Evolutionary conservation across 23 tunicate genomes (phyloP).

Genomic region (Pegea sp.): DNA sequence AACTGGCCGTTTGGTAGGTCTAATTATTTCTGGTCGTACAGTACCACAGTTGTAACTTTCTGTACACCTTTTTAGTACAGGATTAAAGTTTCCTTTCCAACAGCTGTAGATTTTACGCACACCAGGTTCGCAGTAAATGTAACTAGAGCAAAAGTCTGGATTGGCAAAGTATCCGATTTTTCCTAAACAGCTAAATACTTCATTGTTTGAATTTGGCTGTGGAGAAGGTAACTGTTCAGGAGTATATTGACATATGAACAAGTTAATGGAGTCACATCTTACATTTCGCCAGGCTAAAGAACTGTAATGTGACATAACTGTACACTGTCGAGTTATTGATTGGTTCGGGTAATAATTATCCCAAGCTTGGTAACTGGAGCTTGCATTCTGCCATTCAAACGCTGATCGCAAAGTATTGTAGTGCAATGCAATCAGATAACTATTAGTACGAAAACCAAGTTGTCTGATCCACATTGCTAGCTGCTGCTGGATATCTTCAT

Average conservation of each 20-base stretch:
- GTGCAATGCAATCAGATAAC: neutral
- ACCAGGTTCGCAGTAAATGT: neutral
- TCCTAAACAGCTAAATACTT: neutral
- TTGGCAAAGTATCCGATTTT: neutral
- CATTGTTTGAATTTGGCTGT: too few species aligned
- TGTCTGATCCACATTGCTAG: too few species aligned
- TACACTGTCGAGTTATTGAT: neutral
- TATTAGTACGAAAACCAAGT: too few species aligned
- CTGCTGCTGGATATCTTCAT: too few species aligned
- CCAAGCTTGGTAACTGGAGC: neutral
- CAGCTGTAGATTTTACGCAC: neutral
- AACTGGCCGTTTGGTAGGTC: too few species aligned
- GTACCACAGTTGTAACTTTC: neutral
- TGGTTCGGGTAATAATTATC: neutral
- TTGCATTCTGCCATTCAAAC: neutral
- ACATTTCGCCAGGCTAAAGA: neutral
- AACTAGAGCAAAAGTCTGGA: neutral
- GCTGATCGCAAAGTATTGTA: neutral
- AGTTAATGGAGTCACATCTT: neutral
- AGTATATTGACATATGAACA: neutral
- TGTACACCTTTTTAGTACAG: neutral
- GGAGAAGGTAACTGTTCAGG: neutral
- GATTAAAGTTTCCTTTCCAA: neutral
- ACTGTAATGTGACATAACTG: neutral
- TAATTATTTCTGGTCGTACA: neutral